Conservation (phyloP, 2,113 vertebrate genomes). For the Crypturellus undulatus region DNA sequence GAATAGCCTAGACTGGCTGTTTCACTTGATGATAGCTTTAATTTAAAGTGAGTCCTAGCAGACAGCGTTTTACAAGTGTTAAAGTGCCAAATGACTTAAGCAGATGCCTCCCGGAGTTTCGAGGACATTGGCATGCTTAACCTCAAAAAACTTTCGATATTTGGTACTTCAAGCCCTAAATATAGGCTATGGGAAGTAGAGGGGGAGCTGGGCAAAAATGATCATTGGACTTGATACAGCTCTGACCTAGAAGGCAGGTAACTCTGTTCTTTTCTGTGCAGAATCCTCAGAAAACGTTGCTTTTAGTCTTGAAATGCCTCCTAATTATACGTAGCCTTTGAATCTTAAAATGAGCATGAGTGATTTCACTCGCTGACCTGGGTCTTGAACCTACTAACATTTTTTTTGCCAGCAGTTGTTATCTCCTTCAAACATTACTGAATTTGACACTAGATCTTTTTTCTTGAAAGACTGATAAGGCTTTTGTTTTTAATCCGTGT, state of each 20-base stretch:
- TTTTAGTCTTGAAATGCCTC: background rate
- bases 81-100: constrained; percentile 19
- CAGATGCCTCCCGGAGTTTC: constrained; percentile 3
- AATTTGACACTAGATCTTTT: constrained; percentile 50
- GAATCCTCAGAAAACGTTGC: background rate
- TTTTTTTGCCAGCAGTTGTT: background rate
- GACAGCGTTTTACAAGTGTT: constrained; percentile 6
- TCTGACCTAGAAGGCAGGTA: constrained; percentile 48
- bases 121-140: constrained; percentile 48
- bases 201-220: background rate
- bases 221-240: background rate
- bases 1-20: background rate
- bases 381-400: constrained; percentile 20
- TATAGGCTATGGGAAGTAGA: constrained; percentile 36
- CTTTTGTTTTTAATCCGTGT: constrained; percentile 48
- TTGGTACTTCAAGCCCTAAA: constrained; percentile 42
- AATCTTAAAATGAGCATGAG: constrained; percentile 23
- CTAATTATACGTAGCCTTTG: background rate
- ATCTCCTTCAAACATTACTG: constrained; percentile 29
- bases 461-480: constrained; percentile 4
- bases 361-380: constrained; percentile 30
- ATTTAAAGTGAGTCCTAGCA: constrained; percentile 49
- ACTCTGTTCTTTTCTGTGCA: background rate
- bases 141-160: constrained; percentile 51
- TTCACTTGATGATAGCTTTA: constrained; percentile 48